These are phyloP conservation scores for Netelia fuscicornis DNA, from an alignment of 2,888 invertebrate genomes.

Conservation along the genomic window DNA sequence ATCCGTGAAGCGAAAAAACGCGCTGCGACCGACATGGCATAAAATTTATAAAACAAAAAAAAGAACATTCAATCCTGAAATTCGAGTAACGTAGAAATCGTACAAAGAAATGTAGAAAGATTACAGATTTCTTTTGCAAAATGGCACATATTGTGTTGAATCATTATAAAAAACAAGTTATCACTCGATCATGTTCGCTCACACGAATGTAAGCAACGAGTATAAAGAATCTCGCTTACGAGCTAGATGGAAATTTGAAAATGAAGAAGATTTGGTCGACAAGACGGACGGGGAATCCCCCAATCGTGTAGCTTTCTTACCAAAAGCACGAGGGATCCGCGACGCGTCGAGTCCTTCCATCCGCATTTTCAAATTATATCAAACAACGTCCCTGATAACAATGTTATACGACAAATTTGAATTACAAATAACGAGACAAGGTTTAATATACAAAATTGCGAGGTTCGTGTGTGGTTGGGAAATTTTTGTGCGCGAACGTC, in stretches of 20 bases:
- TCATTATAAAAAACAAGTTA: neutral
- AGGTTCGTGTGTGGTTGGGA: too few relatives aligned
- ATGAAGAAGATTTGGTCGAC: slow-evolving; percentile 19
- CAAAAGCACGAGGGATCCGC: slow-evolving; percentile 39
- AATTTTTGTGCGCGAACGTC: neutral
- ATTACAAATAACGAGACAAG: neutral
- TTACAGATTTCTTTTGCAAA: neutral
- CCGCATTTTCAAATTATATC: slow-evolving; percentile 49
- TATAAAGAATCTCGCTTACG: neutral
- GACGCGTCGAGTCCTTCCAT: slow-evolving; percentile 24
- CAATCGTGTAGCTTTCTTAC: slow-evolving; percentile 36
- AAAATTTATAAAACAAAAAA: neutral
- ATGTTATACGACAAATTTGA: slow-evolving; percentile 1
- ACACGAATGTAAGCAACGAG: slow-evolving; percentile 1
- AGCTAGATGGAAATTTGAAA: slow-evolving; percentile 42
- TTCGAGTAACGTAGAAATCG: neutral
- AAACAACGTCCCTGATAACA: neutral
- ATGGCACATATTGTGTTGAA: too few relatives aligned
- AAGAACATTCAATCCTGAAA: slow-evolving; percentile 29
- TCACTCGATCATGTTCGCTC: neutral
- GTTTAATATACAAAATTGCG: neutral
- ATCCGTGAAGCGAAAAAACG: slow-evolving; percentile 45
- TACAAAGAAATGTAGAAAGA: neutral
- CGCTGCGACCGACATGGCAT: neutral
- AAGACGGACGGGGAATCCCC: neutral